phyloP scores from a whole-genome alignment of 2,797 vertebrate species.

The Phalanger gymnotis region DNA sequence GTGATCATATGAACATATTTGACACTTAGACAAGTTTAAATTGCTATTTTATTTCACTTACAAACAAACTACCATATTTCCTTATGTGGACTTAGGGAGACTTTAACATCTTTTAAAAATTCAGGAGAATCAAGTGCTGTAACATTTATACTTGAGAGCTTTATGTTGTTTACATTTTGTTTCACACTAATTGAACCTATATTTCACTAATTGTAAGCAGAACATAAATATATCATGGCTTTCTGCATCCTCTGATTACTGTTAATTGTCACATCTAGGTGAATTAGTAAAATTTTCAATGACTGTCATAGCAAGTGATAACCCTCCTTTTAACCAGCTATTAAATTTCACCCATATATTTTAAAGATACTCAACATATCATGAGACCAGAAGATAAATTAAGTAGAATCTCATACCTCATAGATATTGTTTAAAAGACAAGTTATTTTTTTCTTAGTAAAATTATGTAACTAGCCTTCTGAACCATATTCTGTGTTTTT shows the following conservation, averaged over 20 bases:
- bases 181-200: slow-evolving; percentile 71
- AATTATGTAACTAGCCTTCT: slow-evolving; percentile 73
- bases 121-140: slow-evolving; percentile 76
- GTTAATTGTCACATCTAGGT: slow-evolving; percentile 82
- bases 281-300: slow-evolving; percentile 76
- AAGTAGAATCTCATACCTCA: slow-evolving; percentile 64
- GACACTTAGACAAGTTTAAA: slow-evolving; percentile 87
- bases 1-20: slow-evolving; percentile 88
- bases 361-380: slow-evolving; percentile 76
- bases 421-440: slow-evolving; percentile 72
- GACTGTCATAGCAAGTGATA: slow-evolving; percentile 79
- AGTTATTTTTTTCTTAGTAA: slow-evolving; percentile 72
- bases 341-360: slow-evolving; percentile 77
- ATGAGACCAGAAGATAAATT: slow-evolving; percentile 82
- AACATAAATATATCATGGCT: slow-evolving; percentile 60
- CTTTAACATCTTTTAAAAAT: slow-evolving; percentile 78
- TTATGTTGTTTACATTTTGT: slow-evolving; percentile 63
- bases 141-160: slow-evolving; percentile 73
- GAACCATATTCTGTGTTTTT: slow-evolving; percentile 78
- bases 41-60: slow-evolving; percentile 85
- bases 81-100: slow-evolving; percentile 81
- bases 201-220: slow-evolving; percentile 74
- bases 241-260: slow-evolving; percentile 70
- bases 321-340: slow-evolving; percentile 78
- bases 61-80: slow-evolving; percentile 80